Conservation (phyloP, 2,113 vertebrate genomes). For the mouse (Mus musculus) region GRCm39 chr6:104270001-104270500, state of each 20-base stretch:
- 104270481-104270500: background rate
- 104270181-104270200: background rate
- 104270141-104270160: background rate
- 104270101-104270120: background rate
- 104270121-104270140: background rate
- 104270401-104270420: background rate
- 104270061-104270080: background rate
- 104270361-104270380: background rate
- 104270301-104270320: accelerated
- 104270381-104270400: background rate
- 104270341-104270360: background rate
- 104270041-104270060: background rate
- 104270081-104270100: background rate
- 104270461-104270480: too few species aligned
- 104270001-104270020: background rate
- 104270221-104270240: background rate
- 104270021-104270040: background rate
- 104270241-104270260: background rate
- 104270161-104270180: background rate
- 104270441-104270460: too few species aligned
- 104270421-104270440: too few species aligned
- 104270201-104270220: background rate
- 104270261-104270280: background rate
- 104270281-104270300: background rate
- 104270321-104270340: background rate